A percentile compares a stretch with the other conserved stretches of the same genome.
Conservation (phyloP, 2,113 vertebrate genomes). For the Carassius gibelio region DNA sequence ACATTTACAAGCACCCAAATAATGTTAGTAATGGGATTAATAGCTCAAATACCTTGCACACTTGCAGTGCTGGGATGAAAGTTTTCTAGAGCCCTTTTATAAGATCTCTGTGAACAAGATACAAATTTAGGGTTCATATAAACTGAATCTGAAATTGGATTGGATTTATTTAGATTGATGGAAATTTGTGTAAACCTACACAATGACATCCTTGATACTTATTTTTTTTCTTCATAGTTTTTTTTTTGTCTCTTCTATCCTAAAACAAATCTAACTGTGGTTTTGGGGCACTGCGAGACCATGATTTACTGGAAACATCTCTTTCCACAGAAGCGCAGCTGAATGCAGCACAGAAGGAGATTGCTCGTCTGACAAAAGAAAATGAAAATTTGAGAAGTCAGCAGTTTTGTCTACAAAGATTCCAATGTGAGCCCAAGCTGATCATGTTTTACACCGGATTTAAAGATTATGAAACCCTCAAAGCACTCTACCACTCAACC, state of each 20-base stretch:
- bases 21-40: too few species aligned
- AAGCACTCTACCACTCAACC: constrained; percentile 19
- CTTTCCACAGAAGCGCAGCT: too few species aligned
- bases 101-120: too few species aligned
- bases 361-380: constrained; percentile 1
- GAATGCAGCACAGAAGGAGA: too few species aligned
- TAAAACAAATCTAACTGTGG: background rate
- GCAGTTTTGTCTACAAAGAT: background rate
- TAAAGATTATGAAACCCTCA: constrained; percentile 25
- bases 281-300: constrained; percentile 20
- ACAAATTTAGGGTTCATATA: background rate
- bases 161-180: background rate
- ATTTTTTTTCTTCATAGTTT: background rate
- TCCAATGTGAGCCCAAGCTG: constrained; percentile 25
- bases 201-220: background rate
- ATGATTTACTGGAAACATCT: background rate
- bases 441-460: constrained; percentile 44
- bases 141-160: background rate
- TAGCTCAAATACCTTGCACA: too few species aligned
- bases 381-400: constrained; percentile 4
- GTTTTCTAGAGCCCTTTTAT: too few species aligned
- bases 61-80: too few species aligned
- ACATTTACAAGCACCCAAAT: too few species aligned
- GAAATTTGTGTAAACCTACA: background rate
- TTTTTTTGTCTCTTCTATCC: background rate